Base-by-base conservation (phyloP, 1,140 invertebrate genomes). In the Drosophila sp. region DNA sequence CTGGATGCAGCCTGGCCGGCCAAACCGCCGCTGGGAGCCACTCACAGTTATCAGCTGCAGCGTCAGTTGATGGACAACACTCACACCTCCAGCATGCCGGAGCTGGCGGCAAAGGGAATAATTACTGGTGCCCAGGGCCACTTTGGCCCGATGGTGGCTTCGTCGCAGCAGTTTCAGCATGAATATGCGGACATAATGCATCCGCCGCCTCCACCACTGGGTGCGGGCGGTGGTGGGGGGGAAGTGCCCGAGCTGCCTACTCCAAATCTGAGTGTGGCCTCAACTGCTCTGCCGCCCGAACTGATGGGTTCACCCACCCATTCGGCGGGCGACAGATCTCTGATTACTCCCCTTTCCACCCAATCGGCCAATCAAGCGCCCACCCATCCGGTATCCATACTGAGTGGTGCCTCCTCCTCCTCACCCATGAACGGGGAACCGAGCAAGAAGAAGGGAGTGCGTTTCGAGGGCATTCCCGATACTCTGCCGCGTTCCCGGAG, bases 381-480 rank as follows among this genome's bases (percentile, higher is more conserved):
- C 11, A 78, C 60, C 11, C 86, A 91, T 70, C 90, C 90, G 2
- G 90, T 91, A 0, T 91, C 90, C 44, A 91, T 91, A 35, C 60
- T 91, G 1, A 90, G 86, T 30, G 87, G 90, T 0, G 87, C 81
- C 27, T 90, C 87, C 27, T 91, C 90, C 30, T 91, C 90, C 29
- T 91, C 90, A 3, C 90, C 90, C 4, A 91, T 91, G 90, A 91
- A 84, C 62, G 90, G 90, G 3, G 80, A 81, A 68, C 83, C 70
- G 5, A 70, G 33, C 27, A 92, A 92, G 60, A 92, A 92, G 61
- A 92, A 92, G 57, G 91, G 91, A 41, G 91, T 92, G 1, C 91
- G 91, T 40, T 92, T 92, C n/a, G 91, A 92, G 60, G 91, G 91
- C 35, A 86, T 92, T 6, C 85, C 90, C 2, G 72, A 89, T 11